Conservation (phyloP, 1,140 invertebrate species). For the Mesaphorura yosii region DNA sequence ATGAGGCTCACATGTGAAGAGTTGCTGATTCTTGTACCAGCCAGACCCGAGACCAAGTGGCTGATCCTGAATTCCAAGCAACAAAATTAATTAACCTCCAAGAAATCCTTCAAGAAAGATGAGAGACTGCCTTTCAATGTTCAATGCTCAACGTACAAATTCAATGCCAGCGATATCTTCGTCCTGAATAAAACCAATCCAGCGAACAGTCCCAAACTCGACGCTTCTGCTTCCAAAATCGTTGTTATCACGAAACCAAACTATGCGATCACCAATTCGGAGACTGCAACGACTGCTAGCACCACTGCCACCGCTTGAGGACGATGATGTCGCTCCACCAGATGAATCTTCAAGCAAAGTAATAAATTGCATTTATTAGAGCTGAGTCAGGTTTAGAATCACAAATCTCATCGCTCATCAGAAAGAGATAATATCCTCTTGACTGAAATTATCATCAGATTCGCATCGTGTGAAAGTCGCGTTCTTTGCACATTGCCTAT, state of each 20-base stretch:
- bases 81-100: background rate
- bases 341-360: too few relatives aligned
- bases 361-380: too few relatives aligned
- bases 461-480: too few relatives aligned
- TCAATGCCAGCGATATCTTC: conserved; percentile 42
- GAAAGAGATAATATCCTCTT: too few relatives aligned
- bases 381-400: too few relatives aligned
- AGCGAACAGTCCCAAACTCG: conserved; percentile 42
- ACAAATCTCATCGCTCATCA: too few relatives aligned
- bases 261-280: conserved; percentile 42
- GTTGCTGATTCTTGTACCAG: conserved; percentile 36
- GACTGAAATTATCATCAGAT: too few relatives aligned
- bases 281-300: too few relatives aligned
- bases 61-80: conserved; percentile 30
- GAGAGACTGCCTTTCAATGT: background rate
- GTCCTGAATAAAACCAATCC: conserved; percentile 39
- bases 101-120: background rate
- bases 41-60: conserved; percentile 30
- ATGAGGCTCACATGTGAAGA: conserved; percentile 44
- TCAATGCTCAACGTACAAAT: conserved; percentile 40
- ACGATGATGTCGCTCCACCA: too few relatives aligned
- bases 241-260: conserved; percentile 42
- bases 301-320: too few relatives aligned
- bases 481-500: too few relatives aligned
- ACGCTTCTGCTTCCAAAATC: background rate